These are phyloP conservation scores for Salminus brasiliensis DNA, from an alignment of 2,113 vertebrate genomes.

Conservation along the genomic window DNA sequence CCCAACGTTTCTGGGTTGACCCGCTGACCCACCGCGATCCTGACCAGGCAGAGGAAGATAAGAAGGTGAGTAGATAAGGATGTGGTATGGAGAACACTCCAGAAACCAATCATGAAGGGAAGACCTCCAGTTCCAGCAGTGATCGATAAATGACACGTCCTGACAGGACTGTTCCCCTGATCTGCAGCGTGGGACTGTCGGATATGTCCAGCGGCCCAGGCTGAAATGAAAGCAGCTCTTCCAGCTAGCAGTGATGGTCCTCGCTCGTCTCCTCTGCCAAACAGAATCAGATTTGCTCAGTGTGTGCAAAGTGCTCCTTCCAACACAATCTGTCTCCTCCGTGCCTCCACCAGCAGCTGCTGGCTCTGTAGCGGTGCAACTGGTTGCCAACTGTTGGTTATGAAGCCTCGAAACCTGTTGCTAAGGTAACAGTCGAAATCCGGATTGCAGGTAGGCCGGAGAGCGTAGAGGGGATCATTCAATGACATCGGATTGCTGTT, in stretches of 20 bases:
- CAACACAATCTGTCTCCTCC: slow-evolving; percentile 22
- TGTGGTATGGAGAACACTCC: too few relatives aligned
- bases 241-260: background rate
- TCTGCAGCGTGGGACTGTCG: background rate
- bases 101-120: background rate
- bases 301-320: slow-evolving; percentile 35
- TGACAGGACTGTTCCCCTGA: background rate
- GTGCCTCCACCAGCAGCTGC: slow-evolving; percentile 25
- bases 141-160: background rate
- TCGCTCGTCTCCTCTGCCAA: background rate
- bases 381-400: slow-evolving; percentile 49
- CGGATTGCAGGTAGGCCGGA: slow-evolving; percentile 17
- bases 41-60: too few relatives aligned
- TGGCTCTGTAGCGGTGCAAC: slow-evolving; percentile 22
- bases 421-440: slow-evolving; percentile 63
- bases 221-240: background rate
- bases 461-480: slow-evolving; percentile 40
- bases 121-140: background rate
- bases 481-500: slow-evolving; percentile 56
- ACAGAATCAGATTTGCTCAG: slow-evolving; percentile 18
- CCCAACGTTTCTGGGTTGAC: too few relatives aligned
- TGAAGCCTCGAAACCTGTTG: slow-evolving; percentile 60
- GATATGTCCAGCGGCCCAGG: background rate
- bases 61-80: too few relatives aligned
- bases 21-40: too few relatives aligned